phyloP scores from a whole-genome alignment of 2,888 invertebrate genomes.

The Lordiphosa fenestrarum region DNA sequence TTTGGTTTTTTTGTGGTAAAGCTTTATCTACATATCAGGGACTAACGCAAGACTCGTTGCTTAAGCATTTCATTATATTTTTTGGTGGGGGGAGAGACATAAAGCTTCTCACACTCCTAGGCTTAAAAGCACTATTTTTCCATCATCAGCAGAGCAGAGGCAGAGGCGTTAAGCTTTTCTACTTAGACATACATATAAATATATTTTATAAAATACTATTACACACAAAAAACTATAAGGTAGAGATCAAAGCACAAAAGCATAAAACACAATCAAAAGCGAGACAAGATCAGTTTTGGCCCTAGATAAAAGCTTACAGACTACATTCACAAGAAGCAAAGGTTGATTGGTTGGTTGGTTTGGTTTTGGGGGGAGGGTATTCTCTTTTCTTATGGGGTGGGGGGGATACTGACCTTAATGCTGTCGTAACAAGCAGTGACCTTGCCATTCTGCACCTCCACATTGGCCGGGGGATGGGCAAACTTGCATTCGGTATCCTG shows the following conservation, averaged over 20 bases:
- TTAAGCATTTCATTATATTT: slow-evolving; percentile 1
- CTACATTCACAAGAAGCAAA: slow-evolving; percentile 64
- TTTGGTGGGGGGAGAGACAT: too few relatives aligned
- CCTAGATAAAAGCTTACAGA: slow-evolving; percentile 55
- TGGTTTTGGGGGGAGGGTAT: slow-evolving; percentile 3
- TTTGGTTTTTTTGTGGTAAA: slow-evolving; percentile 3
- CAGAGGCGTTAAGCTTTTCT: slow-evolving; percentile 18
- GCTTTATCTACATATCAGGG: background rate
- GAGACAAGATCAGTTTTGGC: slow-evolving; percentile 56
- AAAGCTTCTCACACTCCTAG: slow-evolving; percentile 4
- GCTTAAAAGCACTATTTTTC: slow-evolving; percentile 14
- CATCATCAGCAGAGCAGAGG: slow-evolving; percentile 8
- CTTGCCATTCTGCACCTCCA: slow-evolving; percentile 99
- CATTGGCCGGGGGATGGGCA: slow-evolving; percentile 99
- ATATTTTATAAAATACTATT: slow-evolving; percentile 14
- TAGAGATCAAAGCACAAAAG: slow-evolving; percentile 55
- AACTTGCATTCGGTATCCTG: slow-evolving; percentile 99
- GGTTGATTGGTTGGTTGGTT: too few relatives aligned
- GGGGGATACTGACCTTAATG: slow-evolving; percentile 94
- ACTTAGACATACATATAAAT: slow-evolving; percentile 10
- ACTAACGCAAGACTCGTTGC: slow-evolving; percentile 9
- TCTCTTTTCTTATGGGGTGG: slow-evolving; percentile 2
- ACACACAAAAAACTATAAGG: slow-evolving; percentile 49
- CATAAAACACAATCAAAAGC: slow-evolving; percentile 64
- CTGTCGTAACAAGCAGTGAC: slow-evolving; percentile 99